These are phyloP conservation scores for Drosophila repleta DNA, from an alignment of 1,140 invertebrate species.

Conservation along the genomic window DNA sequence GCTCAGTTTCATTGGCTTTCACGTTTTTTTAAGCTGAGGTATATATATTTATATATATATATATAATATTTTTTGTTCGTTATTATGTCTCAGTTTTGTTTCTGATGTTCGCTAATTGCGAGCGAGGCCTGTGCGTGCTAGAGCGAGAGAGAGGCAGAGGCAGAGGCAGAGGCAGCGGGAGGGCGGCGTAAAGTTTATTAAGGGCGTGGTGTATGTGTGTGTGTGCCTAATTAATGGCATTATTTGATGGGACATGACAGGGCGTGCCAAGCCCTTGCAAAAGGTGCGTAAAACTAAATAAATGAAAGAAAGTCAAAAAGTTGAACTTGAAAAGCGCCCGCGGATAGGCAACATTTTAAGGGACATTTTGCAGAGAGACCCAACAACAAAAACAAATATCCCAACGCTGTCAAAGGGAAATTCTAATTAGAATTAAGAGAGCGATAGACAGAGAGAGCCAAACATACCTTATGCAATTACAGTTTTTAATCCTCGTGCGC, in stretches of 20 bases:
- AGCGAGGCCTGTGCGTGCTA: conserved; percentile 15
- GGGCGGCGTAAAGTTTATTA: conserved; percentile 21
- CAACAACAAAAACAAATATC: not conserved
- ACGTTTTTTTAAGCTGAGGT: conserved; percentile 43
- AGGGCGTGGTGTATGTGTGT: conserved; percentile 43
- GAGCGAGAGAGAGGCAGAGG: not conserved
- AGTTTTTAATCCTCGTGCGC: conserved; percentile 31
- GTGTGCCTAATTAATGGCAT: conserved; percentile 75
- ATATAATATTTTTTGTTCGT: conserved; percentile 32
- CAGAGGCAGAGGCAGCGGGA: not conserved
- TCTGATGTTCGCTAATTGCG: conserved; percentile 74
- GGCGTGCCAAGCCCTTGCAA: conserved; percentile 38
- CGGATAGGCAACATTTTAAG: conserved; percentile 41
- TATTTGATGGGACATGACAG: conserved; percentile 62
- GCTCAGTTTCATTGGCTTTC: conserved; percentile 48
- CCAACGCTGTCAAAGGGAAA: not conserved
- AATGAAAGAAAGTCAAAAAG: conserved; percentile 13
- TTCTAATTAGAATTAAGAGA: not conserved
- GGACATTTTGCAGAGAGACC: not conserved
- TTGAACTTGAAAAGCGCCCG: conserved; percentile 41
- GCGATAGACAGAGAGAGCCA: no score
- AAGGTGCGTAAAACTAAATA: conserved; percentile 51
- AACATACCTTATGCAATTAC: conserved; percentile 40
- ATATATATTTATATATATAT: conserved; percentile 1
- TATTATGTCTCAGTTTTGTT: conserved; percentile 73